Percentiles rank a stretch among this genome's conserved stretches.
Conservation (phyloP, 2,888 invertebrate genomes). For the Acanthosoma haemorrhoidale region DNA sequence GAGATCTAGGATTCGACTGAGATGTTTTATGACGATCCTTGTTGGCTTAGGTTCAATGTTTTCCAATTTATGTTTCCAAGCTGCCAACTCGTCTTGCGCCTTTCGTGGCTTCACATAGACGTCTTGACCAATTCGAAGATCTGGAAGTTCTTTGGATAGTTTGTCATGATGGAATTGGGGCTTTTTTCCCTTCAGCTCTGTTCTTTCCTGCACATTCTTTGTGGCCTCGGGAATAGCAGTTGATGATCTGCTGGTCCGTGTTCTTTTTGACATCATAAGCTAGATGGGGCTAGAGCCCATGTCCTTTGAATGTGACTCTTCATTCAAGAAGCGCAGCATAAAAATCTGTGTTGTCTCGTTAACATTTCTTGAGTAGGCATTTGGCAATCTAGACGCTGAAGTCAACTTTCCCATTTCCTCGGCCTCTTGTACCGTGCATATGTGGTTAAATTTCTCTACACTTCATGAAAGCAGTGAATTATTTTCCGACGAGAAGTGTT, state of each 20-base stretch:
- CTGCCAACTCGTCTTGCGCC: slow-evolving; percentile 40
- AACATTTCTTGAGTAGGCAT: too few relatives aligned
- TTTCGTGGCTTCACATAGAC: slow-evolving; percentile 19
- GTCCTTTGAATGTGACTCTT: slow-evolving; percentile 39
- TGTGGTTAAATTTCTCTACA: too few relatives aligned
- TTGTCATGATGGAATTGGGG: slow-evolving; percentile 16
- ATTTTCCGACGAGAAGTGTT: too few relatives aligned
- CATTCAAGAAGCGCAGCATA: too few relatives aligned
- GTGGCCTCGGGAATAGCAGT: background rate
- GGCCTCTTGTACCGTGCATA: too few relatives aligned
- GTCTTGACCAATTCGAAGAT: slow-evolving; percentile 20
- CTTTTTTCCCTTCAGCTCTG: slow-evolving; percentile 4
- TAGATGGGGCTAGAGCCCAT: slow-evolving; percentile 38
- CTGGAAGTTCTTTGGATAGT: slow-evolving; percentile 18
- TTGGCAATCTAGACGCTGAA: too few relatives aligned
- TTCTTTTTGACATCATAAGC: slow-evolving; percentile 35
- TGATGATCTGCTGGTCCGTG: slow-evolving; percentile 29
- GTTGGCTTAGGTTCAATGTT: background rate
- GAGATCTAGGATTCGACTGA: background rate
- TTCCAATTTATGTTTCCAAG: slow-evolving; percentile 40
- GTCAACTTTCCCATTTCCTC: too few relatives aligned
- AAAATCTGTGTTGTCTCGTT: too few relatives aligned
- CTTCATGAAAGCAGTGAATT: too few relatives aligned
- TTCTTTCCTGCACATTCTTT: background rate
- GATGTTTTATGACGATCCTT: background rate